A percentile compares a stretch with the other conserved stretches of the same genome.
These are phyloP conservation scores for Apodemus agrarius DNA, from an alignment of 2,797 vertebrate genomes.

Conservation along the genomic window DNA sequence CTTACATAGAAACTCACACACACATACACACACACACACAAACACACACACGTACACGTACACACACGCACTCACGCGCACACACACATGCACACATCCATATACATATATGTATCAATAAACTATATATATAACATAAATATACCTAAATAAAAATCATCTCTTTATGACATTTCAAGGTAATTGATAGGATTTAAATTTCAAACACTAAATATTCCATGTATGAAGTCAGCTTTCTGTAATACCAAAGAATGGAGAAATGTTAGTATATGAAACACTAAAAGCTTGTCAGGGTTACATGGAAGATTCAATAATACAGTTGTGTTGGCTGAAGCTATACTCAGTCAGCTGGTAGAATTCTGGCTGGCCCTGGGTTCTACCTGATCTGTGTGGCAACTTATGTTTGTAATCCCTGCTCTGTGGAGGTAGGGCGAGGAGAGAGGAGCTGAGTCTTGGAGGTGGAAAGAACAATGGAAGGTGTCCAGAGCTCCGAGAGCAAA, in stretches of 20 bases:
- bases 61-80: too few species aligned
- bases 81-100: background rate
- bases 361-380: background rate
- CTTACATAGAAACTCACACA: background rate
- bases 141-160: background rate
- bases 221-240: background rate
- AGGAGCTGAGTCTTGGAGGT: background rate
- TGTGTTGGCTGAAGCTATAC: background rate
- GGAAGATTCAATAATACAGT: background rate
- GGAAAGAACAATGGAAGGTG: background rate
- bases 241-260: background rate
- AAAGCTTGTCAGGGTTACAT: background rate
- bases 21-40: background rate
- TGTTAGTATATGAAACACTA: constrained; percentile 29
- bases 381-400: background rate
- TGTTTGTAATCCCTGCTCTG: background rate
- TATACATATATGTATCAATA: too few species aligned
- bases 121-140: background rate
- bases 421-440: background rate
- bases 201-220: constrained; percentile 21
- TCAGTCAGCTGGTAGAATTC: background rate
- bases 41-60: too few species aligned
- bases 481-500: background rate
- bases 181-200: background rate
- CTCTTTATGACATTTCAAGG: background rate